Evolutionary conservation across 1,140 invertebrate species (phyloP), one percentile per base, ranked within the genome.

Genomic region (Drosophila pachea): DNA sequence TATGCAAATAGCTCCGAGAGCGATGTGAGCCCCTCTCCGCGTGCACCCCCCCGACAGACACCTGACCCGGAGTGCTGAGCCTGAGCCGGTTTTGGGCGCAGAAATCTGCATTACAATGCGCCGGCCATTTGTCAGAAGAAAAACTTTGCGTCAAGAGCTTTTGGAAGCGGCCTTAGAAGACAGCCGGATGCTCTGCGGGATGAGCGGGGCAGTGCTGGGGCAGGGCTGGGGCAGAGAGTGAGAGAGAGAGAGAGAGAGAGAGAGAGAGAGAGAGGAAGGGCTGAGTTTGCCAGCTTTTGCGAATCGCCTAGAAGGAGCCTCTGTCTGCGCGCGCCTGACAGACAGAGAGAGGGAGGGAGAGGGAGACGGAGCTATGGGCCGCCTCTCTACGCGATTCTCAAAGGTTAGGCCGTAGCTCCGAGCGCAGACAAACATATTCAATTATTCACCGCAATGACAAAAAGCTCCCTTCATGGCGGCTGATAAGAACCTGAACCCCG

Each of bases 81-180:
- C 22, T 65, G 16, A 68, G 64, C 54, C 31, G 50, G 60, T 68
- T 55, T 63, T 29, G 9, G 12, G 29, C 29, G 16, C 45, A 2
- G 3, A 56, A 70, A 70, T 70, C 62, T 70, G 68, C 68, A 70
- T 70, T 66, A 70, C 68, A 70, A 70, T 70, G 33, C 43, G 48
- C 38, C 47, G 35, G 22, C 22, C 54, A 70, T 70, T 70, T 66
- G 62, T 70, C 68, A 70, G 59, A 54, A 66, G 38, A 35, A 5
- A 40, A n/a, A 12, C 11, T 11, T 22, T 22, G 22, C 22, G 22
- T 22, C n/a, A 42, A 42, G 12, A 12, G n/a, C 12, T 42, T 11
- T 11, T 12, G 16, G 5, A 36, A 29, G 36, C 56, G 16, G 7
- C 12, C 2, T 31, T 38, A 7, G 31, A 49, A 14, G 45, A 54